A percentile compares a stretch with the other conserved stretches of the same genome.
Evolutionary conservation across 2,113 vertebrate genomes (phyloP).

Genomic region (Onychorhynchus coronatus): DNA sequence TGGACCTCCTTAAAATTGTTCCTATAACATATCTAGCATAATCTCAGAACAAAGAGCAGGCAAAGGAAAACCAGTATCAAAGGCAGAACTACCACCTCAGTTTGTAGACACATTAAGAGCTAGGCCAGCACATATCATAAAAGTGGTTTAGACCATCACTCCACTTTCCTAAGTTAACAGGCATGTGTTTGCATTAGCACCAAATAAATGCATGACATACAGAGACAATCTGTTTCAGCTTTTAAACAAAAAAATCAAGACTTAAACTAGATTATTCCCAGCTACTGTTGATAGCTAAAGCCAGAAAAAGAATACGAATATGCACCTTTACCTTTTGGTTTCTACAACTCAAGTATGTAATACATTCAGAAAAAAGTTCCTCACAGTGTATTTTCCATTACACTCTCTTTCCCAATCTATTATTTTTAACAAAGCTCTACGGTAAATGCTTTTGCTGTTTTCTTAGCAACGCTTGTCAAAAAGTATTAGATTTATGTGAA

Average conservation of each 20-base stretch:
- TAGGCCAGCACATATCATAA: not conserved
- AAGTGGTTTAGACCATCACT: not conserved
- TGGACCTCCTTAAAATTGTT: not conserved
- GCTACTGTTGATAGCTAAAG: not conserved
- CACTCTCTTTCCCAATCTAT: not conserved
- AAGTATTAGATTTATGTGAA: not conserved
- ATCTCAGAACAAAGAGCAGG: not conserved
- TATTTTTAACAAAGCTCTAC: not conserved
- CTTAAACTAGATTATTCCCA: not conserved
- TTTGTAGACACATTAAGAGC: not conserved
- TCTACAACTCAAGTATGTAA: not conserved
- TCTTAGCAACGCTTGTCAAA: not conserved
- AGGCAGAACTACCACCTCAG: not conserved
- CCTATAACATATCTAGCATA: not conserved
- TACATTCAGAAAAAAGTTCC: not conserved
- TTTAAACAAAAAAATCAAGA: not conserved
- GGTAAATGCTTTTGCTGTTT: not conserved
- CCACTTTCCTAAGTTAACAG: not conserved
- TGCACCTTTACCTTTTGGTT: not conserved
- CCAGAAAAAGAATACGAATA: not conserved
- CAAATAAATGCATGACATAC: not conserved
- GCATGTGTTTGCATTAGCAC: not conserved
- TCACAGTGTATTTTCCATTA: not conserved
- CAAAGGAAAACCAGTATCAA: not conserved
- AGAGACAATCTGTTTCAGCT: not conserved